A percentile compares a stretch with the other conserved stretches of the same genome.
phyloP scores from a whole-genome alignment of 2,113 vertebrate genomes.

The Murina feae region DNA sequence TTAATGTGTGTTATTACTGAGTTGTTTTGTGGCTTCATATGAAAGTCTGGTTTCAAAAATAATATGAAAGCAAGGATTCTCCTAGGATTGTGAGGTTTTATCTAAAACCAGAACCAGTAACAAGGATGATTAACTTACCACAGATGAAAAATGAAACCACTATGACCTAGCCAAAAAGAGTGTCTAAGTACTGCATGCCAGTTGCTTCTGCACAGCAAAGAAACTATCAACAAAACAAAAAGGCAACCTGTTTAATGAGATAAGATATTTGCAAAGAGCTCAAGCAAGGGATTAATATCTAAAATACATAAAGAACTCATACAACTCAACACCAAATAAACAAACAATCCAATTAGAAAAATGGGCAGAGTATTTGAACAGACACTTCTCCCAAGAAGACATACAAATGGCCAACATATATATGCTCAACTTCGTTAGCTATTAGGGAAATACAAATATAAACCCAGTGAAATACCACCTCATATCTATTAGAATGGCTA shows the following conservation, averaged over 20 bases:
- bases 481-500: not conserved
- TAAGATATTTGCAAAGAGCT: not conserved
- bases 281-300: not conserved
- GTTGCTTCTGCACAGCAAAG: not conserved
- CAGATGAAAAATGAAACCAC: conserved; percentile 49
- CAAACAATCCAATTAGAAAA: not conserved
- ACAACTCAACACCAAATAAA: not conserved
- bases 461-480: not conserved
- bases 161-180: not conserved
- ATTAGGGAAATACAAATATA: not conserved
- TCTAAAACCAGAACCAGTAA: conserved; percentile 63
- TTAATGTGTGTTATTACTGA: conserved; percentile 44
- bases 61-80: conserved; percentile 50
- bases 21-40: conserved; percentile 54
- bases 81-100: conserved; percentile 38
- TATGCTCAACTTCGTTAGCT: not conserved
- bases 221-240: not conserved
- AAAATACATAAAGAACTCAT: not conserved
- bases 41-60: conserved; percentile 61
- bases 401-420: not conserved
- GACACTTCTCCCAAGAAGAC: not conserved
- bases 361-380: not conserved
- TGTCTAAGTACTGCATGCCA: not conserved
- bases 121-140: conserved; percentile 35
- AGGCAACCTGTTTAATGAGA: not conserved